A percentile compares a stretch with the other conserved stretches of the same genome.
These are phyloP conservation scores for Scartelaos histophorus DNA, from an alignment of 2,113 vertebrate species.

Conservation along the genomic window DNA sequence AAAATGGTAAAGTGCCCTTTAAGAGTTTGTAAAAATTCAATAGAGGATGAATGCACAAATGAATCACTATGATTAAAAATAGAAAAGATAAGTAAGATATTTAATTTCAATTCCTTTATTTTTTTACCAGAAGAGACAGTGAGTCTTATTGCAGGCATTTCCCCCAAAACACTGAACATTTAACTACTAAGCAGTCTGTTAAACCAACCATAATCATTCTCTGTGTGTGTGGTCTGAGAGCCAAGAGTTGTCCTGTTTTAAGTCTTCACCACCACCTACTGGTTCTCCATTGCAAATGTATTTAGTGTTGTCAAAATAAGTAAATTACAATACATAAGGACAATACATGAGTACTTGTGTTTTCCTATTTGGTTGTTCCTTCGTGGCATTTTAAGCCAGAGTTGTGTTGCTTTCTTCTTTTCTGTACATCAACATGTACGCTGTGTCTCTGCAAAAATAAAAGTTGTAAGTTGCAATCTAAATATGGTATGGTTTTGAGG, in stretches of 20 bases:
- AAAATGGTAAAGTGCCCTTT: too few species aligned
- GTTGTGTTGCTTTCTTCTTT: conserved; percentile 30
- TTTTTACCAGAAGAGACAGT: conserved; percentile 21
- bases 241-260: conserved; percentile 7
- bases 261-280: conserved; percentile 57
- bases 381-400: conserved; percentile 13
- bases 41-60: too few species aligned
- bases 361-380: background rate
- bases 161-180: conserved; percentile 46
- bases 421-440: conserved; percentile 77
- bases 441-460: conserved; percentile 40
- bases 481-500: background rate
- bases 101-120: conserved; percentile 23
- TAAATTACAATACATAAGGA: conserved; percentile 1
- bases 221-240: conserved; percentile 57
- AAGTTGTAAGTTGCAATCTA: background rate
- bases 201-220: conserved; percentile 34
- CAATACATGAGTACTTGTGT: background rate
- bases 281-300: conserved; percentile 8
- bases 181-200: conserved; percentile 49
- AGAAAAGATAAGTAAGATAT: background rate
- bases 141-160: conserved; percentile 42
- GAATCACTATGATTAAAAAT: too few species aligned
- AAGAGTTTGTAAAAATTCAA: too few species aligned
- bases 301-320: background rate